Conservation (phyloP, 2,888 invertebrate species). For the Nomada flava region DNA sequence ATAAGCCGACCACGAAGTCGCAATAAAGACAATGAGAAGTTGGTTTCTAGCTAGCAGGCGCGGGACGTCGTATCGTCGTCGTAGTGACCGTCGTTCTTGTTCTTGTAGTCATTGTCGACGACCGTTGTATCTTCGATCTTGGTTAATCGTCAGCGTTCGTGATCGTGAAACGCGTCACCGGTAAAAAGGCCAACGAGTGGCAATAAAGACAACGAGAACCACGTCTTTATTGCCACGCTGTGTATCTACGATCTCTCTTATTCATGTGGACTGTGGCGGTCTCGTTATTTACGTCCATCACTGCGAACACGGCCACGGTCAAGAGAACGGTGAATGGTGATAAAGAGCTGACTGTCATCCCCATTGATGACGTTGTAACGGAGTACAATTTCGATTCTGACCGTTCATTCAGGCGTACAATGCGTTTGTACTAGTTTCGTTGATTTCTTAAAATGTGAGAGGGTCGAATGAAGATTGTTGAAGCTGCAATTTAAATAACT, state of each 20-base stretch:
- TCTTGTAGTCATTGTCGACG: slow-evolving; percentile 49
- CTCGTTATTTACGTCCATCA: slow-evolving; percentile 67
- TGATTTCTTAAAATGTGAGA: background rate
- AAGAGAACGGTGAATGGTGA: slow-evolving; percentile 63
- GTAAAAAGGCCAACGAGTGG: slow-evolving; percentile 67
- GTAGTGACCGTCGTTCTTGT: slow-evolving; percentile 41
- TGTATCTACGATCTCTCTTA: slow-evolving; percentile 68
- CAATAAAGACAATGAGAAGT: slow-evolving; percentile 65
- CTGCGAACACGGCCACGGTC: slow-evolving; percentile 56
- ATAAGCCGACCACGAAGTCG: slow-evolving; percentile 62
- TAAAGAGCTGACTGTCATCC: slow-evolving; percentile 50
- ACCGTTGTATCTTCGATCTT: slow-evolving; percentile 66
- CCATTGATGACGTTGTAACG: slow-evolving; percentile 46
- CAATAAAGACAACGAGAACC: slow-evolving; percentile 61
- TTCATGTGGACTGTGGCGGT: slow-evolving; percentile 48
- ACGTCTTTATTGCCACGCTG: slow-evolving; percentile 55
- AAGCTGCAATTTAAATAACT: too few relatives aligned
- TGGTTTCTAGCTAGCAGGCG: slow-evolving; percentile 21
- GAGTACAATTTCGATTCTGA: slow-evolving; percentile 10
- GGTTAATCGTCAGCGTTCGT: slow-evolving; percentile 66
- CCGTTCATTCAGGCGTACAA: background rate
- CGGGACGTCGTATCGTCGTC: slow-evolving; percentile 17
- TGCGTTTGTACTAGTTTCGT: background rate
- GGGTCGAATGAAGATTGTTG: background rate
- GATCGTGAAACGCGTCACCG: slow-evolving; percentile 55